These are phyloP conservation scores for Leptestheria dahalacensis DNA, from an alignment of 1,140 invertebrate species.

Conservation along the genomic window DNA sequence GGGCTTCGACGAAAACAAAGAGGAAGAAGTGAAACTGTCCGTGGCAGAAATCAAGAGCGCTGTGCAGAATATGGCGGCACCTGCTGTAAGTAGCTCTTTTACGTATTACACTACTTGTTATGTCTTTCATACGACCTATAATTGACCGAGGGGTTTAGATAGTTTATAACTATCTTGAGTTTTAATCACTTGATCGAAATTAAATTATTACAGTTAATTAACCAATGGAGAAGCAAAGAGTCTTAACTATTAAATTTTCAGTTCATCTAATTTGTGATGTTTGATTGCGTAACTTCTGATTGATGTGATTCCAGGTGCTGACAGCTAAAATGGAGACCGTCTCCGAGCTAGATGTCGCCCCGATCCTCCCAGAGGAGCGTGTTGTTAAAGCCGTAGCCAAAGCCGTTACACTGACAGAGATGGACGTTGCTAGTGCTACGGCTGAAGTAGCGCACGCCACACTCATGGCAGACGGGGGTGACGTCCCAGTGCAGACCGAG, in stretches of 20 bases:
- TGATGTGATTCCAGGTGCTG: background rate
- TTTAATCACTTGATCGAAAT: no score
- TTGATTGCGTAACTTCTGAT: background rate
- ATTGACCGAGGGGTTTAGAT: no score
- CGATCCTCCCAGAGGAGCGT: constrained; percentile 66
- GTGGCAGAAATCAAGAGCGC: background rate
- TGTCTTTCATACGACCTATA: no score
- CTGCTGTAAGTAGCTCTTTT: background rate
- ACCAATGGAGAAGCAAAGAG: no score
- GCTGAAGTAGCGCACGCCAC: constrained; percentile 41
- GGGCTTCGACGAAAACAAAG: background rate
- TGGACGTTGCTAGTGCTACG: constrained; percentile 53
- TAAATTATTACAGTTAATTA: no score
- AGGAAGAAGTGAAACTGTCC: background rate
- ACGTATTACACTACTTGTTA: no score
- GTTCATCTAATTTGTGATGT: no score
- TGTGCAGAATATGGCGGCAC: background rate
- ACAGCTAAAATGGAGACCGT: constrained; percentile 85
- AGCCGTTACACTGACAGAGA: constrained; percentile 67
- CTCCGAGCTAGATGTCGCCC: constrained; percentile 65
- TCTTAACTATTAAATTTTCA: no score
- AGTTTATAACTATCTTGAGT: no score
- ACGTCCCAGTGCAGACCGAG: constrained; percentile 27
- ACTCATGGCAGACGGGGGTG: constrained; percentile 41
- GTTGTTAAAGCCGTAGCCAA: constrained; percentile 37